A percentile compares a stretch with the other conserved stretches of the same genome.
These are phyloP conservation scores for Anoplius nigerrimus DNA, from an alignment of 2,888 invertebrate genomes.

Conservation along the genomic window DNA sequence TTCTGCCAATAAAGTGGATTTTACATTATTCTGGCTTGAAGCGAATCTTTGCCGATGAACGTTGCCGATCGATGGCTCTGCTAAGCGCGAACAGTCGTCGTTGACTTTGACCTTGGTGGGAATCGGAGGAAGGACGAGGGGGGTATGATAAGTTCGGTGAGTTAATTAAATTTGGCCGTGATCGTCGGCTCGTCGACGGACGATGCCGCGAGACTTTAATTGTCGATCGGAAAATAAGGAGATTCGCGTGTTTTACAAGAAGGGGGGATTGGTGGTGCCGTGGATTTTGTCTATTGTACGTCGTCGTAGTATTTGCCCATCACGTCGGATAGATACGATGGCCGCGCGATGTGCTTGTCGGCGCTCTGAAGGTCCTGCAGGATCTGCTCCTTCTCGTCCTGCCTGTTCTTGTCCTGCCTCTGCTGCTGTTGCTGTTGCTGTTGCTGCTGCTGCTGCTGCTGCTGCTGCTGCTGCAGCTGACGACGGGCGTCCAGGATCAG, in stretches of 20 bases:
- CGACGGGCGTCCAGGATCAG: conserved; percentile 41
- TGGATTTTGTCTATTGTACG: conserved; percentile 40
- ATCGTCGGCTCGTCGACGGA: too few relatives aligned
- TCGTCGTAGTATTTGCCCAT: conserved; percentile 50
- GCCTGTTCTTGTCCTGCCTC: conserved; percentile 33
- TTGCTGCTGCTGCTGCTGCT: conserved; percentile 33
- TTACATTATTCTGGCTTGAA: too few relatives aligned
- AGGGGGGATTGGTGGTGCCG: not conserved
- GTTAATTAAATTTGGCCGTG: too few relatives aligned
- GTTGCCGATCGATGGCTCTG: too few relatives aligned
- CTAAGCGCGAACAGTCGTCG: too few relatives aligned
- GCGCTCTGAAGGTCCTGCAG: conserved; percentile 19
- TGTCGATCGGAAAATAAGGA: too few relatives aligned
- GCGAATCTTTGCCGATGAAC: too few relatives aligned
- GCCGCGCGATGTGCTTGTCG: conserved; percentile 18
- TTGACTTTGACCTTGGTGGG: too few relatives aligned
- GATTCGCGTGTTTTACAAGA: conserved; percentile 1
- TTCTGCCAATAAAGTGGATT: too few relatives aligned
- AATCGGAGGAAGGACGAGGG: too few relatives aligned
- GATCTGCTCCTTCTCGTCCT: conserved; percentile 27
- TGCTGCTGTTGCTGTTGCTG: conserved; percentile 20
- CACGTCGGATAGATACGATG: conserved; percentile 30
- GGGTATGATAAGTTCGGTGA: too few relatives aligned
- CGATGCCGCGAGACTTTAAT: too few relatives aligned
- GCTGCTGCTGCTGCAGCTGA: conserved; percentile 32